Evolutionary conservation across 2,888 invertebrate species (phyloP).

Genomic region (Helobdella robusta): DNA sequence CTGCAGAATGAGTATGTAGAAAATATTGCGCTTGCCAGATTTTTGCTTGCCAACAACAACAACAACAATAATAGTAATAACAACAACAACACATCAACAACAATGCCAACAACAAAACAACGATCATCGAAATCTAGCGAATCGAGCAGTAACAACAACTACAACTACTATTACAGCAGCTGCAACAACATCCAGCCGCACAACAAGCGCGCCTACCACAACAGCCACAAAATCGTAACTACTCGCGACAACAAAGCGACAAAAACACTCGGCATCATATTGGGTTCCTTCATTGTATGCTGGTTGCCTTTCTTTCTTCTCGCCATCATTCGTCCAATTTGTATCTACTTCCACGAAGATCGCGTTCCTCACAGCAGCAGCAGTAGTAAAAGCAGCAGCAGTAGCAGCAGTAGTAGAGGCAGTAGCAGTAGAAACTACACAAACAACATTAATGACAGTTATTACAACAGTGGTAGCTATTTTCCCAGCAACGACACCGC

Average conservation of each 20-base stretch:
- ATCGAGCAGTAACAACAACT: neutral
- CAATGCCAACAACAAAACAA: neutral
- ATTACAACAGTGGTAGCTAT: no score
- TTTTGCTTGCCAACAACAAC: constrained; percentile 7
- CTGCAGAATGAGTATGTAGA: no score
- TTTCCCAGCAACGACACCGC: no score
- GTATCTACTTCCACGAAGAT: constrained; percentile 1
- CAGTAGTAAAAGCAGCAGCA: neutral
- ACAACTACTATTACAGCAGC: neutral
- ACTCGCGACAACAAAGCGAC: neutral
- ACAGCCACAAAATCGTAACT: neutral
- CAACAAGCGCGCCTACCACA: neutral
- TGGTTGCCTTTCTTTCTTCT: constrained; percentile 93
- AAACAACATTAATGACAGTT: no score
- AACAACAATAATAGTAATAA: neutral
- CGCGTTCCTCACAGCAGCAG: neutral
- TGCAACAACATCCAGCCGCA: neutral
- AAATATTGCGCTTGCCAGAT: constrained; percentile 9
- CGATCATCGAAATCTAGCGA: neutral
- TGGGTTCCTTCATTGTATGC: constrained; percentile 85
- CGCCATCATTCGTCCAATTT: constrained; percentile 56
- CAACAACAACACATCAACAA: neutral
- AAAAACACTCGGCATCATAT: constrained; percentile 88
- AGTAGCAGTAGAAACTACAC: neutral
- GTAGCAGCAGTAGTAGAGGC: neutral